Base-by-base conservation (phyloP, 2,888 invertebrate species). In the Platycheirus albimanus region DNA sequence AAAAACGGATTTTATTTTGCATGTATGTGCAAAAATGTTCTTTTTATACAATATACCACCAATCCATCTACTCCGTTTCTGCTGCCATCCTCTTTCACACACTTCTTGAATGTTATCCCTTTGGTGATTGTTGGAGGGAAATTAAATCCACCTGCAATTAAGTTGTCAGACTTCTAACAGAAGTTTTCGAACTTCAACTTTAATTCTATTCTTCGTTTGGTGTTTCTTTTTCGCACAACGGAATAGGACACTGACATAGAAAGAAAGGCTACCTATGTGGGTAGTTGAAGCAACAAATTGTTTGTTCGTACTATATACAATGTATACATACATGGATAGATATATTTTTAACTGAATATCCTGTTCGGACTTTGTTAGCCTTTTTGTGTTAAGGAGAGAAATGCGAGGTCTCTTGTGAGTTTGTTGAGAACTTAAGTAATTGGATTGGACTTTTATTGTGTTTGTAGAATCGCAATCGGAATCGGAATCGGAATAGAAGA, bases 71-170 rank as follows among this genome's bases (percentile, higher is more conserved):
- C 24, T 6, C 24, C 3, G 6, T 24, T n/a, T n/a, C 43, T 33
- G 13, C 8, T n/a, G n/a, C 20, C 56, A 38, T 43, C 17, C 28
- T 28, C 17, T 24, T 30, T 7, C 30, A 20, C 36, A 61, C 58
- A 51, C 75, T 58, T 15, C 75, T 58, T 15, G 36, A 47, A 38
- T 36, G 33, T 64, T 38, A 61, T 61, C 58, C 67, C 41, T 30
- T 49, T 56, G 64, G 79, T 63, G 67, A 63, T 69, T 79, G 80
- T 36, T 51, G 49, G 64, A 58, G 58, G 61, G 30, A 76, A 76
- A 76, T 81, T 70, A 71, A 76, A 81, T 81, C 70, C 58, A 81
- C 76, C 70, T 81, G 76, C 80, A 81, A 81, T 81, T 81, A 81
- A 76, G 76, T 58, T 70, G 80, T 76, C 80, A 76, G 76, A 70